Evolutionary conservation across 2,113 vertebrate species (phyloP), one percentile per base, ranked within the genome.

Genomic region (Anser brachyrhynchus): DNA sequence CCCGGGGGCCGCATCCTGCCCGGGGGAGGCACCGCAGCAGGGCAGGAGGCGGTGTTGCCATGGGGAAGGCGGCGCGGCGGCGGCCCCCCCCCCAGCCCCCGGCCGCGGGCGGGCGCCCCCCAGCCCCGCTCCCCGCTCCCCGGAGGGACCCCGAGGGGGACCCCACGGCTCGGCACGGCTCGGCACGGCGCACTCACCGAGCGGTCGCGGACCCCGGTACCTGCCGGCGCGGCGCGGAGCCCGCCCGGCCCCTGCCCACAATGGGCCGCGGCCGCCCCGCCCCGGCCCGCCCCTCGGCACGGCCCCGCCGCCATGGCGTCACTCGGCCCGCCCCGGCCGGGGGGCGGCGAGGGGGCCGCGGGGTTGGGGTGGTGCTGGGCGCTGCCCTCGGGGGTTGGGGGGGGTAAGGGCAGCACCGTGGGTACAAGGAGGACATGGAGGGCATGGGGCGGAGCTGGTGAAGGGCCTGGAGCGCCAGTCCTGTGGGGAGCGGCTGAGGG

Each of bases 1-100:
- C 46, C 46, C 46, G 46, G 6, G n/a, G 31, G 33, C 22, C 65
- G 33, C 64, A 21, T 5, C 46, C 57, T 18, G 1, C 15, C 54
- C 46, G 10, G 20, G 46, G 46, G 46, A 49, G 20, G 46, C 46
- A 21, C 20, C 46, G 20, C 83, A 86, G 83, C 87, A 83, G 84
- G 75, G 89, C 79, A 33, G 70, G 83, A 41, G 62, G 82, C 80
- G 85, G 85, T 92, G 96, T 96, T 93, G 92, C 94, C 89, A 96
- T 94, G 92, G 96, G 82, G 92, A 96, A 96, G 31, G 88, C 91
- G 67, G 88, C 37, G 59, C 90, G 29, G 90, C 80, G 87, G 95
- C 92, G 87, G 93, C 95, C 95, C 90, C 37, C 37, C 37, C 37
- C 87, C 72, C 80, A 94, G 76, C 92, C 94, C 95, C 83, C 62